These are phyloP conservation scores for Saccostrea glomerata DNA, from an alignment of 1,140 invertebrate species.

Conservation along the genomic window DNA sequence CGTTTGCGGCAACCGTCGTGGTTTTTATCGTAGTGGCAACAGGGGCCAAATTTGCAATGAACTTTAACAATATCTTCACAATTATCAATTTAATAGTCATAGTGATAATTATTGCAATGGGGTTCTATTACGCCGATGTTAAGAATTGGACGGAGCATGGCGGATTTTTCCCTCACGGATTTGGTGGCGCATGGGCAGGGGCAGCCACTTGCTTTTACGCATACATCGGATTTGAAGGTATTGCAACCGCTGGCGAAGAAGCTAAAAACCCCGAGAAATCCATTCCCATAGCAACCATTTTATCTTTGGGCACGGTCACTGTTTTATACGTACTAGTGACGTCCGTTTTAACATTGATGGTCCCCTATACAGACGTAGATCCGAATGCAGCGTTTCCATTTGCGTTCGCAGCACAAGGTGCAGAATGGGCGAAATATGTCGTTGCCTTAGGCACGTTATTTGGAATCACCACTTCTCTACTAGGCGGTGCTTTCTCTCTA, in stretches of 20 bases:
- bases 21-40: conserved; percentile 81
- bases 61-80: conserved; percentile 78
- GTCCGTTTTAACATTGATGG: conserved; percentile 85
- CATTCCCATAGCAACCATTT: conserved; percentile 94
- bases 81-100: conserved; percentile 76
- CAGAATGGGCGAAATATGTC: conserved; percentile 90
- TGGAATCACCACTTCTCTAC: conserved; percentile 93
- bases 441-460: conserved; percentile 90
- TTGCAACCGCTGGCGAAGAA: conserved; percentile 96
- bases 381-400: conserved; percentile 92
- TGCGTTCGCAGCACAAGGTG: conserved; percentile 94
- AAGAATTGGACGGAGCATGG: conserved; percentile 88
- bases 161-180: conserved; percentile 90
- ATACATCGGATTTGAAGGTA: conserved; percentile 98
- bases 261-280: conserved; percentile 95
- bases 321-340: conserved; percentile 94
- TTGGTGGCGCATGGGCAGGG: conserved; percentile 69
- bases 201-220: conserved; percentile 97
- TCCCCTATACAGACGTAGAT: conserved; percentile 92
- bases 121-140: conserved; percentile 85
- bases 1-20: conserved; percentile 69
- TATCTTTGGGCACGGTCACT: conserved; percentile 91
- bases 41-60: conserved; percentile 87
- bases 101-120: conserved; percentile 74
- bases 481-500: conserved; percentile 98